A percentile compares a stretch with the other conserved stretches of the same genome.
These are phyloP conservation scores for Rhynchonycteris naso DNA, from an alignment of 2,797 vertebrate genomes.

Conservation along the genomic window DNA sequence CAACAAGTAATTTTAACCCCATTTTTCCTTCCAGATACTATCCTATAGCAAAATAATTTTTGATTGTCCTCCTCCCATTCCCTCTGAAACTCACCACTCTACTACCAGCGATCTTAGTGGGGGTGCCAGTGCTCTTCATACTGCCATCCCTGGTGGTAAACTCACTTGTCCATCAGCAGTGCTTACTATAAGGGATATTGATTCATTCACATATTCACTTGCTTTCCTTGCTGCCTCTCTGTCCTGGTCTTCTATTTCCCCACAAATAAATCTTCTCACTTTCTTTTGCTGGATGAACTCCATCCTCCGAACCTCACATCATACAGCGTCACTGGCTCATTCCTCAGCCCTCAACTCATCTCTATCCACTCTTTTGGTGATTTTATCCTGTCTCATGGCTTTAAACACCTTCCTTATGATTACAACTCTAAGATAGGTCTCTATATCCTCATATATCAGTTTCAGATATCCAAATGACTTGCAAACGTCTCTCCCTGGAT, in stretches of 20 bases:
- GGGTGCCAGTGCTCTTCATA: not conserved
- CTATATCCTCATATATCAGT: not conserved
- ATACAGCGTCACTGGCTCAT: not conserved
- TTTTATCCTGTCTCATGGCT: not conserved
- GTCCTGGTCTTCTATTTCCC: not conserved
- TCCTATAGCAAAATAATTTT: not conserved
- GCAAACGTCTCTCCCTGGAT: not conserved
- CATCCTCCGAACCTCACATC: not conserved
- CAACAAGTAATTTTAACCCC: not conserved
- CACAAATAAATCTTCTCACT: not conserved
- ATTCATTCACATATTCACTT: not conserved
- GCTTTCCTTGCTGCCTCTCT: not conserved
- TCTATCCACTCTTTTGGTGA: not conserved
- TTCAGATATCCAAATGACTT: not conserved
- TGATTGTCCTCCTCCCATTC: not conserved
- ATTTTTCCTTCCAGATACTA: not conserved
- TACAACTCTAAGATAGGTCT: not conserved
- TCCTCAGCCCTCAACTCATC: not conserved
- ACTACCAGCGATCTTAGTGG: not conserved
- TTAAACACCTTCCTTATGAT: not conserved
- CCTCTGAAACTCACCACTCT: not conserved
- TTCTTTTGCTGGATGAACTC: not conserved
- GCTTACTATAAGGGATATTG: not conserved
- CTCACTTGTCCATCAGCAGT: not conserved
- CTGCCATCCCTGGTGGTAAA: not conserved